phyloP scores from a whole-genome alignment of 2,797 vertebrate genomes.

The Oreochromis grahami region DNA sequence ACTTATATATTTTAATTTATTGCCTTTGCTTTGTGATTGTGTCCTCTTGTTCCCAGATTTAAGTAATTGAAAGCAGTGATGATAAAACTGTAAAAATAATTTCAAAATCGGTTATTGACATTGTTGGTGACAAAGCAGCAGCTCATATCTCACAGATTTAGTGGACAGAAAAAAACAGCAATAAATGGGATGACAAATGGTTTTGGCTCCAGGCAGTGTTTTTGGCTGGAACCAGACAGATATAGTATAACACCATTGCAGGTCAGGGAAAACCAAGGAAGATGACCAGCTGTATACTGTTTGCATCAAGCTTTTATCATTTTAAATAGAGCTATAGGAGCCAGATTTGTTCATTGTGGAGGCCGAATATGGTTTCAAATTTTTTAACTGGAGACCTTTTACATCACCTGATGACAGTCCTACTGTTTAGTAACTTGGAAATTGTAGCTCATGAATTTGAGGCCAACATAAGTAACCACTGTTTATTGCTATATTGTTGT shows the following conservation, averaged over 20 bases:
- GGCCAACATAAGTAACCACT: neutral
- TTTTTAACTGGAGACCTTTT: neutral
- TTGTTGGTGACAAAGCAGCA: neutral
- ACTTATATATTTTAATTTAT: neutral
- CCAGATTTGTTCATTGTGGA: neutral
- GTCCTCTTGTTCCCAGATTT: neutral
- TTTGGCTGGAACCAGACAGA: neutral
- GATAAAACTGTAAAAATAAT: neutral
- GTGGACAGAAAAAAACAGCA: neutral
- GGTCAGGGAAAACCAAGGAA: rapidly evolving
- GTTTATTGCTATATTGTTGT: neutral
- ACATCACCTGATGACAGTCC: neutral
- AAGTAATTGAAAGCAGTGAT: neutral
- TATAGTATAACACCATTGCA: rapidly evolving
- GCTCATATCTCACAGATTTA: neutral
- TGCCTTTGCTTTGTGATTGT: rapidly evolving
- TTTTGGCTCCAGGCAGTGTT: neutral
- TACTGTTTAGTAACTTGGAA: neutral
- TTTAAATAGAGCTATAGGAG: neutral
- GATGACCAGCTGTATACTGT: neutral
- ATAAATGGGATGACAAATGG: neutral
- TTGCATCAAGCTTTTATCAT: neutral
- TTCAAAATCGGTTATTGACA: neutral
- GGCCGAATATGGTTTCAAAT: neutral
- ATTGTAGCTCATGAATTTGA: neutral